Evolutionary conservation across 2,113 vertebrate genomes (phyloP).

Genomic region (Rhodinocichla rosea): DNA sequence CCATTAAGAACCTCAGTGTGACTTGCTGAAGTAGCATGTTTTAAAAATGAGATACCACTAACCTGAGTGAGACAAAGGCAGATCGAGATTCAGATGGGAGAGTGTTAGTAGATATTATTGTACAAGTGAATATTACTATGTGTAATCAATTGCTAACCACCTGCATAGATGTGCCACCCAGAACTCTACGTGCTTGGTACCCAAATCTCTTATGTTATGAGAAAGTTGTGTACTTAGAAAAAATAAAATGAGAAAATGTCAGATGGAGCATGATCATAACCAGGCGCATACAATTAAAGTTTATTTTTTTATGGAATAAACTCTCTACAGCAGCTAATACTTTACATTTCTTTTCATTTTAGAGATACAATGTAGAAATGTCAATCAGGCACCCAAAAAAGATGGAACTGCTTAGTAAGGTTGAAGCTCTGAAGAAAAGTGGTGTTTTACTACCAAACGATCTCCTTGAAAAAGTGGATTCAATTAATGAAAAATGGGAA

Average conservation of each 20-base stretch:
- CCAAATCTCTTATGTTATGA: neutral
- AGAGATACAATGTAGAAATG: constrained; percentile 92
- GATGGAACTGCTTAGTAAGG: constrained; percentile 85
- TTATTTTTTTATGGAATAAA: neutral
- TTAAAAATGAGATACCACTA: neutral
- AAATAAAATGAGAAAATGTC: neutral
- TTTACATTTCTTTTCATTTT: constrained; percentile 53
- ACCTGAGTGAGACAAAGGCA: neutral
- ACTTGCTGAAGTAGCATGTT: neutral
- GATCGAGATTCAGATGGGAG: neutral
- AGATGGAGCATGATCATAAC: neutral
- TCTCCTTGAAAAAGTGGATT: constrained; percentile 87
- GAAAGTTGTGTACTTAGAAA: neutral
- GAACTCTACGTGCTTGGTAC: neutral
- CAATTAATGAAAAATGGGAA: constrained; percentile 91
- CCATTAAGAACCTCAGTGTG: neutral
- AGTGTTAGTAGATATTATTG: neutral
- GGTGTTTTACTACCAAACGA: constrained; percentile 80
- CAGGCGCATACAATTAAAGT: neutral
- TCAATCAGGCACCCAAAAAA: constrained; percentile 86
- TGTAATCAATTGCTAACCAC: neutral
- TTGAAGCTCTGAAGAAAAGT: constrained; percentile 87
- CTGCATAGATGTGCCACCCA: neutral
- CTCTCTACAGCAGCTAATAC: constrained; percentile 12
- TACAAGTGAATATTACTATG: neutral